Percentiles rank a stretch among this genome's conserved stretches.
phyloP scores from a whole-genome alignment of 2,888 invertebrate genomes.

The Drosophila heteroneura region DNA sequence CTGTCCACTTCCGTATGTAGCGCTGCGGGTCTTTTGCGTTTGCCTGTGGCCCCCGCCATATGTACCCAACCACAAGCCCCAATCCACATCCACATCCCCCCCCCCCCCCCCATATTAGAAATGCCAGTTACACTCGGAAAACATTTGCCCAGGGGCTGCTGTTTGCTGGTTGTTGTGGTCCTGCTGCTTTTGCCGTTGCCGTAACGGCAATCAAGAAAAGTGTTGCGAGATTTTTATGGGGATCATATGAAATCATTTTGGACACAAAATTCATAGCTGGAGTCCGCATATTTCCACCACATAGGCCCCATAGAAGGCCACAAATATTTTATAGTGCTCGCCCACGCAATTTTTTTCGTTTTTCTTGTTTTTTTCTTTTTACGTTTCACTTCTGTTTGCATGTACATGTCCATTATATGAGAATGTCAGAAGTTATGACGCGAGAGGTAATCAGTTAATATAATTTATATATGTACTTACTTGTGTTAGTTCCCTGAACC shows the following conservation, averaged over 20 bases:
- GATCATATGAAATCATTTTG: slow-evolving; percentile 51
- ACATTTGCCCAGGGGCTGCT: slow-evolving; percentile 32
- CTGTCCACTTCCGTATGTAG: slow-evolving; percentile 60
- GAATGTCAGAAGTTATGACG: not conserved
- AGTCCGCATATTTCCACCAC: slow-evolving; percentile 15
- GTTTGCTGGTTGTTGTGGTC: not conserved
- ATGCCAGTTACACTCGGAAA: slow-evolving; percentile 18
- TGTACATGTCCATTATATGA: not conserved
- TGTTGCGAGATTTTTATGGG: slow-evolving; percentile 57
- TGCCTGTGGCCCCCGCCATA: not conserved
- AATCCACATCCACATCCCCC: not conserved
- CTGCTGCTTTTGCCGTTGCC: slow-evolving; percentile 2
- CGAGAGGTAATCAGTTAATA: not conserved
- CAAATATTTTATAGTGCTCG: slow-evolving; percentile 39
- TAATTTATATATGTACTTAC: not conserved
- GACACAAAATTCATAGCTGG: slow-evolving; percentile 36
- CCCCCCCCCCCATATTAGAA: slow-evolving; percentile 15
- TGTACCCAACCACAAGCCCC: not conserved
- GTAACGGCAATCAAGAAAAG: slow-evolving; percentile 62
- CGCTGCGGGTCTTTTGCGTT: not conserved
- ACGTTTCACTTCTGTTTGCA: not conserved
- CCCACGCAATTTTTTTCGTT: slow-evolving; percentile 37
- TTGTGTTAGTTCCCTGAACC: not conserved
- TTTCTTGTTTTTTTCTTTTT: not conserved
- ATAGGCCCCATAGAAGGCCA: slow-evolving; percentile 5